Base-by-base conservation (phyloP, 2,888 invertebrate species). In the Chaitophorus viminalis region DNA sequence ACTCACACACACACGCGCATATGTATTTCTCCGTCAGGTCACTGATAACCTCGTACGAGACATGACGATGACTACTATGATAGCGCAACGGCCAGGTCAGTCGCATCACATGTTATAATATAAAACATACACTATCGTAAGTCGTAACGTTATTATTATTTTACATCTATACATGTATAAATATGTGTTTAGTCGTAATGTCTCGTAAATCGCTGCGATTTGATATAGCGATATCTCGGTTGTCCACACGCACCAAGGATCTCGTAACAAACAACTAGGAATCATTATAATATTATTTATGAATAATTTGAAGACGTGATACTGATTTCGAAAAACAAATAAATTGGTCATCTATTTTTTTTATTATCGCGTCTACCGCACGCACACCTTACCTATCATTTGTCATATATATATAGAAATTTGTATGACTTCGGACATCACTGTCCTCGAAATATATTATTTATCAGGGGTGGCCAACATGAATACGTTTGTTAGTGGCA, bases 341-440 rank as follows among this genome's bases (percentile, higher is more conserved):
- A 72, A n/a, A 82, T 82, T 74, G 70, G 82, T 82, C 82, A 36
- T 52, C 33, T 82, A 72, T 72, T 70, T 29, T 31, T 70, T 60
- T 36, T 39, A 74, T 29, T 54, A 82, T 82, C 54, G n/a, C 36
- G 9, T 60, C 9, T 74, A 74, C 74, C 60, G 82, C 82, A 82
- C 82, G 17, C 74, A 74, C 54, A 82, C 72, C 60, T 74, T 82
- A 82, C 82, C 82, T 74, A 72, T 82, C 18, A 9, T 11, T 36
- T 3, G n/a, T n/a, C n/a, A n/a, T n/a, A n/a, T n/a, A n/a, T 14
- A 14, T 46, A 36, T 74, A 60, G 17, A 39, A 70, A 70, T 31
- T 3, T 70, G 17, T 70, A 70, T 25, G 21, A 1, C 17, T 70
- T 3, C 68, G n/a, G 5, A 68, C 68, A 68, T 8, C 68, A 68